Evolutionary conservation across 2,888 invertebrate genomes (phyloP), one percentile per base, ranked within the genome.

Genomic region (Caenorhabditis zanzibari): DNA sequence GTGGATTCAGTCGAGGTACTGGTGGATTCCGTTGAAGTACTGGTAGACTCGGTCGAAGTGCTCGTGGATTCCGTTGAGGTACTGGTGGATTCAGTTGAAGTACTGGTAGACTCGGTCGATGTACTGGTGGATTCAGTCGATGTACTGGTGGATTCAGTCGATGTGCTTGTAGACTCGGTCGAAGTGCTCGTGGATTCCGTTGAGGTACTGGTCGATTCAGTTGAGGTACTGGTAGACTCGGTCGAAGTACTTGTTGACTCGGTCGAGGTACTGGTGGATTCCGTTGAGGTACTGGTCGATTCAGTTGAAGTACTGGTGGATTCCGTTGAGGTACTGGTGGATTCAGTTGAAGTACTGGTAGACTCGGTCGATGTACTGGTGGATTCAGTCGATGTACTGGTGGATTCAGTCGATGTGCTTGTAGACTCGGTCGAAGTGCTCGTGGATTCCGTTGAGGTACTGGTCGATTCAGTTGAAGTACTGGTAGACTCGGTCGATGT

Each of bases 151-250:
- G 63, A 49, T 5, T 35, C 68, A n/a, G 49, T 52, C 22, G 44
- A 44, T 5, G 44, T 44, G 14, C 14, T 14, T 5, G 68, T 68
- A 4, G 68, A 35, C 19, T 49, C 63, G 12, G 75, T 79, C 0
- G 76, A 66, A 32, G 76, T 68, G n/a, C 56, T 56, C 44, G 44
- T 44, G 44, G 56, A 56, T 12, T 56, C 56, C 16, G 56, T 56
- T 16, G 56, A 56, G 1, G 56, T n/a, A n/a, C n/a, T n/a, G n/a
- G n/a, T n/a, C n/a, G n/a, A n/a, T n/a, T n/a, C n/a, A n/a, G n/a
- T n/a, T n/a, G n/a, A n/a, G n/a, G n/a, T n/a, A n/a, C n/a, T n/a
- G n/a, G n/a, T n/a, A n/a, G n/a, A 41, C 12, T 41, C 41, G 12
- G 41, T 41, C 6, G 41, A 41, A 14, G 41, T 41, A 2, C 9